Evolutionary conservation across 2,113 vertebrate species (phyloP).

Genomic region (Haemorhous mexicanus): DNA sequence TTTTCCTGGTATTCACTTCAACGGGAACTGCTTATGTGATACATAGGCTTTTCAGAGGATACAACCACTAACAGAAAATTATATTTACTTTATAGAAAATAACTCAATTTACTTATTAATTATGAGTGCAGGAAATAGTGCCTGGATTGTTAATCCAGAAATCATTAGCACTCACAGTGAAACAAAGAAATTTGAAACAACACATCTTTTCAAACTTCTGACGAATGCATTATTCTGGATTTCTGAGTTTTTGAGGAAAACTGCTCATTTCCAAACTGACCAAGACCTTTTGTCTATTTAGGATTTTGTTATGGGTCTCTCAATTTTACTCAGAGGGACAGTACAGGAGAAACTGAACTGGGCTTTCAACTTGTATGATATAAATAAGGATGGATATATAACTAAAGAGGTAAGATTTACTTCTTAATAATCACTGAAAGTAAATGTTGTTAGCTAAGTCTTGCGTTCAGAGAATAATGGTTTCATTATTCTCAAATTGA

Average conservation of each 20-base stretch:
- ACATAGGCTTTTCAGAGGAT: neutral
- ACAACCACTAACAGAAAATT: neutral
- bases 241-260: neutral
- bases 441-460: neutral
- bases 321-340: slow-evolving; percentile 92
- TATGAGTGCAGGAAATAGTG: neutral
- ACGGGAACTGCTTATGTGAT: neutral
- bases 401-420: slow-evolving; percentile 89
- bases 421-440: neutral
- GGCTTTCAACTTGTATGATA: slow-evolving; percentile 99
- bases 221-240: neutral
- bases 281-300: slow-evolving; percentile 50
- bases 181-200: neutral
- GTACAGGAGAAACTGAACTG: slow-evolving; percentile 98
- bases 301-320: slow-evolving; percentile 98
- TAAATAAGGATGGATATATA: slow-evolving; percentile 99
- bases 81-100: neutral
- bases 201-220: neutral
- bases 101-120: neutral
- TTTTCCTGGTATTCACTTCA: neutral
- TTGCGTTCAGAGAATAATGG: neutral
- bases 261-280: neutral
- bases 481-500: neutral
- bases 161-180: neutral
- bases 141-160: neutral